A percentile compares a stretch with the other conserved stretches of the same genome.
Evolutionary conservation across 2,888 invertebrate genomes (phyloP).

Genomic region (Eretmocerus hayati): DNA sequence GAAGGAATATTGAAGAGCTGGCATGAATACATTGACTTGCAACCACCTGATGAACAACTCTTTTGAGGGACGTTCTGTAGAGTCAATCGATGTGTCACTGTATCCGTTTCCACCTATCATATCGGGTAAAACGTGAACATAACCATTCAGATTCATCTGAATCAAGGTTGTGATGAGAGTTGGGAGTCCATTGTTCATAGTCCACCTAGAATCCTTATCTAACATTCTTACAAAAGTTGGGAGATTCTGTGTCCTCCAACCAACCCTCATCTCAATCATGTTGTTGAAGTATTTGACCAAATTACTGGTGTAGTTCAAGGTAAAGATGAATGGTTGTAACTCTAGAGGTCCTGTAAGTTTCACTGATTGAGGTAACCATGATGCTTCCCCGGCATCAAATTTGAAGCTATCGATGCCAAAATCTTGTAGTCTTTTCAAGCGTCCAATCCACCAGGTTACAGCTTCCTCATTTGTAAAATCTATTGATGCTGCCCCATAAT

Average conservation of each 20-base stretch:
- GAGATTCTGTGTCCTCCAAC: constrained; percentile 59
- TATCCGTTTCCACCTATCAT: constrained; percentile 69
- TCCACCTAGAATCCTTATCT: constrained; percentile 69
- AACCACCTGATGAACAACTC: constrained; percentile 73
- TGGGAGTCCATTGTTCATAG: constrained; percentile 61
- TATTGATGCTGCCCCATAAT: constrained; percentile 53
- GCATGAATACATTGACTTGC: constrained; percentile 70
- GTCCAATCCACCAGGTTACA: constrained; percentile 52
- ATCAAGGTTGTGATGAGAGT: constrained; percentile 67
- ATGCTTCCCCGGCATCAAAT: constrained; percentile 75
- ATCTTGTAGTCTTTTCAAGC: constrained; percentile 52
- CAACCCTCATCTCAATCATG: constrained; percentile 66
- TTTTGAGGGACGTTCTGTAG: constrained; percentile 40
- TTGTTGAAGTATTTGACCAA: constrained; percentile 55
- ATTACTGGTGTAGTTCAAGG: constrained; percentile 52
- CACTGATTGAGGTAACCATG: constrained; percentile 61
- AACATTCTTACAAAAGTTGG: constrained; percentile 71
- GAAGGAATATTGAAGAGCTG: constrained; percentile 71
- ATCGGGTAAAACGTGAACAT: constrained; percentile 68
- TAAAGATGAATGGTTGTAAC: constrained; percentile 54
- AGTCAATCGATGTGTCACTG: constrained; percentile 50
- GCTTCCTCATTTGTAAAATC: constrained; percentile 70
- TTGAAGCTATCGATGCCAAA: constrained; percentile 69
- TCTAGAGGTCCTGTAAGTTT: constrained; percentile 52
- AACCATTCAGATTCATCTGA: constrained; percentile 52